A percentile compares a stretch with the other conserved stretches of the same genome.
phyloP scores from a whole-genome alignment of 2,113 vertebrate species.

The Scatophagus argus region DNA sequence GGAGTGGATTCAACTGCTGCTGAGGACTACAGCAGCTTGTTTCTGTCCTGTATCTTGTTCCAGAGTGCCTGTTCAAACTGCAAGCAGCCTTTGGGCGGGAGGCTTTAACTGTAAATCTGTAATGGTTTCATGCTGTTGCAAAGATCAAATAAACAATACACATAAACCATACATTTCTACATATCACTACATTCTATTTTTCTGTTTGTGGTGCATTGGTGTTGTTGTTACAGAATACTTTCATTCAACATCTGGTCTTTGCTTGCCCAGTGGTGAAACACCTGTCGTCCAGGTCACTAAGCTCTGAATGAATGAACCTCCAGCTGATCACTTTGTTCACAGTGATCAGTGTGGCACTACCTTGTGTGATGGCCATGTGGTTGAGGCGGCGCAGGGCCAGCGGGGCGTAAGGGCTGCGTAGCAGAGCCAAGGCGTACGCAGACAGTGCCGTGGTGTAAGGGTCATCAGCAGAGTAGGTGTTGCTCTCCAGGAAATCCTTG shows the following conservation, averaged over 20 bases:
- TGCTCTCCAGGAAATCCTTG: slow-evolving; percentile 90
- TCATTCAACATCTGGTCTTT: slow-evolving; percentile 20
- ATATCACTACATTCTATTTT: background rate
- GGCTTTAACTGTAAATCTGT: background rate
- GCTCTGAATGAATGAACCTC: background rate
- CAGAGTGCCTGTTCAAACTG: slow-evolving; percentile 4
- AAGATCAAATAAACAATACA: slow-evolving; percentile 7
- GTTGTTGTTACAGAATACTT: background rate
- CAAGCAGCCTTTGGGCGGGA: background rate
- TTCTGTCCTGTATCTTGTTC: background rate
- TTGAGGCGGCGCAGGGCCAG: slow-evolving; percentile 86
- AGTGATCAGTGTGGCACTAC: slow-evolving; percentile 72
- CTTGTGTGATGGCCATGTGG: slow-evolving; percentile 92
- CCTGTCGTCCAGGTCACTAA: slow-evolving; percentile 9
- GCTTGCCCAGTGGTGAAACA: slow-evolving; percentile 6
- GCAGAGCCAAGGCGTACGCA: slow-evolving; percentile 88
- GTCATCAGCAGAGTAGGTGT: slow-evolving; percentile 88
- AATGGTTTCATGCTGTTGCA: background rate
- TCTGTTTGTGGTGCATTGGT: background rate
- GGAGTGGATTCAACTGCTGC: slow-evolving; percentile 21
- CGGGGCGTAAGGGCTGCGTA: slow-evolving; percentile 86
- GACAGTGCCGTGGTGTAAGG: slow-evolving; percentile 91
- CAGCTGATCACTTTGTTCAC: background rate
- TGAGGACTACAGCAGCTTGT: slow-evolving; percentile 6
- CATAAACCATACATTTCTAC: background rate